Evolutionary conservation across 2,888 invertebrate species (phyloP).

Genomic region (Syritta pipiens): DNA sequence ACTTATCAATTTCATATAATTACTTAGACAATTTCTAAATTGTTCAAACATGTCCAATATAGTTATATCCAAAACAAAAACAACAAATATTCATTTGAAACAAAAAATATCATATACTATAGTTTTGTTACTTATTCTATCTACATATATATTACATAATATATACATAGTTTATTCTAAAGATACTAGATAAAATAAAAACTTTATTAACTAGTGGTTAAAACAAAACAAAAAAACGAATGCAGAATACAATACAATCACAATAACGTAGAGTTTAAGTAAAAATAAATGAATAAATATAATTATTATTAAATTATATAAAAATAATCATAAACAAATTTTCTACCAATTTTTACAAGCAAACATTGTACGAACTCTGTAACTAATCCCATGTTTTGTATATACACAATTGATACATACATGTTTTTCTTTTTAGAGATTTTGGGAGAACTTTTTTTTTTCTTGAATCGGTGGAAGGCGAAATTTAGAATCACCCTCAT

Average conservation of each 20-base stretch:
- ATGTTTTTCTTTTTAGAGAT: constrained; percentile 30
- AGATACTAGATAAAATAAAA: constrained; percentile 27
- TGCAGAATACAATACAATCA: constrained; percentile 60
- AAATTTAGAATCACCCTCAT: too few species aligned
- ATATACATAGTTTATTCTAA: constrained; percentile 34
- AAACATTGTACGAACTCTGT: constrained; percentile 46
- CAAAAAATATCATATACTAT: constrained; percentile 3
- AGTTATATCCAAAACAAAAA: neutral
- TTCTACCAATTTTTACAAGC: constrained; percentile 61
- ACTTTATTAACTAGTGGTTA: constrained; percentile 21
- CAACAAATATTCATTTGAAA: constrained; percentile 4
- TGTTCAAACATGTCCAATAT: constrained; percentile 31
- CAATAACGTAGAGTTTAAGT: constrained; percentile 57
- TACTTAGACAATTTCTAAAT: constrained; percentile 7
- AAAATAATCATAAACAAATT: constrained; percentile 31
- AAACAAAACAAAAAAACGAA: constrained; percentile 28
- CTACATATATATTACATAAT: constrained; percentile 35
- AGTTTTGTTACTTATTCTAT: constrained; percentile 35
- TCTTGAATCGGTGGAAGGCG: too few species aligned
- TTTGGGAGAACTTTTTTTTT: constrained; percentile 10
- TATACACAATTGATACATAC: constrained; percentile 24
- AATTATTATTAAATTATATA: constrained; percentile 36
- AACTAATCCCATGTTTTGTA: constrained; percentile 45
- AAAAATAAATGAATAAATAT: too few species aligned
- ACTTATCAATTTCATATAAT: too few species aligned